Evolutionary conservation across 2,113 vertebrate species (phyloP).

Genomic region (Paramisgurnus dabryanus): DNA sequence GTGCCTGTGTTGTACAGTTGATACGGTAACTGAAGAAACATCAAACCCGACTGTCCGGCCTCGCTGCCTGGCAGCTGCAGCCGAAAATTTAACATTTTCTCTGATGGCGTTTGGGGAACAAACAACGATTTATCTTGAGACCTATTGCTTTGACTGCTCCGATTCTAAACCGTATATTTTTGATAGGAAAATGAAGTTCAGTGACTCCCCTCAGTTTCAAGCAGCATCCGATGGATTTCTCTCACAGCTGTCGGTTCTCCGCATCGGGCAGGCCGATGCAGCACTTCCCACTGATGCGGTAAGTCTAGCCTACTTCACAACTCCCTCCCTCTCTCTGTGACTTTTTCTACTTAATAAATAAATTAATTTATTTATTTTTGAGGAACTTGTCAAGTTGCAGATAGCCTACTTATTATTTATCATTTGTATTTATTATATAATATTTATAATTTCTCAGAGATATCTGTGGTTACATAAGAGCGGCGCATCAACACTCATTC

Average conservation of each 20-base stretch:
- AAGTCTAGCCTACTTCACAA: constrained; percentile 17
- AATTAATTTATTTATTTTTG: background rate
- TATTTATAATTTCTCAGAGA: constrained; percentile 45
- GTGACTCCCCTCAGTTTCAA: constrained; percentile 64
- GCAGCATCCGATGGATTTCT: constrained; percentile 70
- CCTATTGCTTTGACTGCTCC: background rate
- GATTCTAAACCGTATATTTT: constrained; percentile 47
- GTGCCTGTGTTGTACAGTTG: constrained; percentile 33
- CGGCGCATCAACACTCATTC: background rate
- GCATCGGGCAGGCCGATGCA: constrained; percentile 68
- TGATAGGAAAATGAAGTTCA: constrained; percentile 72
- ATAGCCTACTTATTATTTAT: background rate
- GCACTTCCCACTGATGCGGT: constrained; percentile 77
- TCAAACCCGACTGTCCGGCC: constrained; percentile 27
- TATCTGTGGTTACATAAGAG: constrained; percentile 69
- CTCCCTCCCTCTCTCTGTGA: too few species aligned
- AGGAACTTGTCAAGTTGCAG: background rate
- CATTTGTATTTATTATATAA: too few species aligned
- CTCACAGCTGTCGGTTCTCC: constrained; percentile 57
- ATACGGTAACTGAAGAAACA: constrained; percentile 32
- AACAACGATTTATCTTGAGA: background rate
- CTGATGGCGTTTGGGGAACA: background rate
- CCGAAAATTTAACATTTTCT: background rate
- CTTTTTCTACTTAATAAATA: too few species aligned
- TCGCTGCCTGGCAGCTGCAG: background rate